Conservation (phyloP, 2,888 invertebrate genomes). For the Volucella inanis region DNA sequence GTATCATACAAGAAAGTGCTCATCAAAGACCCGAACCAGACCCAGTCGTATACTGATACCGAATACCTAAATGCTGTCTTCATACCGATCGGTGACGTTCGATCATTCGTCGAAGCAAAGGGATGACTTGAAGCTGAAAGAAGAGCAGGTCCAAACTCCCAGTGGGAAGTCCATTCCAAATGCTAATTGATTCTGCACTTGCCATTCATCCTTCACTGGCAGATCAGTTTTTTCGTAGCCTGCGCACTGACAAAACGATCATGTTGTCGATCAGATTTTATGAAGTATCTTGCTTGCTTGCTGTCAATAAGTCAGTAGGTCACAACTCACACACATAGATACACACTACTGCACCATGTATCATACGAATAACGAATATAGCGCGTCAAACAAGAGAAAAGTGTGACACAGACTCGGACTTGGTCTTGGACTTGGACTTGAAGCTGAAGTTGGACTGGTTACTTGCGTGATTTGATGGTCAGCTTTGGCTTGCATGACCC, state of each 20-base stretch:
- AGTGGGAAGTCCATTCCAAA: conserved; percentile 30
- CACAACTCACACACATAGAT: conserved; percentile 38
- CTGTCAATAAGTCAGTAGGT: conserved; percentile 72
- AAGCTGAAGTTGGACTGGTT: conserved; percentile 14
- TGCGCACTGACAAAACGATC: conserved; percentile 23
- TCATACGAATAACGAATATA: neutral
- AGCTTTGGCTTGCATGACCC: conserved; percentile 43
- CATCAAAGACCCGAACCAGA: conserved; percentile 46
- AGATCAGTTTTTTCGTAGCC: conserved; percentile 6
- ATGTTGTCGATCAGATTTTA: conserved; percentile 36
- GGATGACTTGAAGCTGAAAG: too few relatives aligned
- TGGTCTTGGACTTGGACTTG: conserved; percentile 31
- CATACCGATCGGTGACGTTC: conserved; percentile 43
- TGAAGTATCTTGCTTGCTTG: conserved; percentile 56
- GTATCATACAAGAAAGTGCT: conserved; percentile 67
- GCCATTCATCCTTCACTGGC: conserved; percentile 30
- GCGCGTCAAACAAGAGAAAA: conserved; percentile 58
- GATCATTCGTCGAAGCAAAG: neutral
- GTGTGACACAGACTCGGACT: conserved; percentile 64
- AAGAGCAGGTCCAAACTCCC: neutral
- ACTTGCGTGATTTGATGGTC: conserved; percentile 22
- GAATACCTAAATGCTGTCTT: neutral
- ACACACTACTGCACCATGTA: conserved; percentile 59
- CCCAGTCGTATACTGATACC: neutral
- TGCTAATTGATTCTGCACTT: conserved; percentile 65